phyloP scores from a whole-genome alignment of 2,113 vertebrate species.

The Montifringilla adamsi region DNA sequence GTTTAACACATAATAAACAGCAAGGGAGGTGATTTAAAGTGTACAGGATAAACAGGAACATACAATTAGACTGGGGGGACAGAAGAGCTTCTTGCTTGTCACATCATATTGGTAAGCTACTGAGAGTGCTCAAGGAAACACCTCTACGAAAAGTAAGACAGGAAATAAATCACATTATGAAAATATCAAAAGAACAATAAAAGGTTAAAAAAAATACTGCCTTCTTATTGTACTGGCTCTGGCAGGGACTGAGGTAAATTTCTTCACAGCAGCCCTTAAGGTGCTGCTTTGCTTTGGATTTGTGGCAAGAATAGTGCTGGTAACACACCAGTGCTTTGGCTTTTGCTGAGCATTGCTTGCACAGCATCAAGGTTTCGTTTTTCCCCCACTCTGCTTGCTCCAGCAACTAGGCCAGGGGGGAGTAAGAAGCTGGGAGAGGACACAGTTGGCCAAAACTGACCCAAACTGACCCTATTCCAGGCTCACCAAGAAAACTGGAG shows the following conservation, averaged over 20 bases:
- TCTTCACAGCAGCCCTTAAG: rapidly evolving
- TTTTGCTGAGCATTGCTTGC: background rate
- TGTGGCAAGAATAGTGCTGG: background rate
- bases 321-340: background rate
- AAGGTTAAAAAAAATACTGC: background rate
- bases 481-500: background rate
- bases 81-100: background rate
- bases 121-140: background rate
- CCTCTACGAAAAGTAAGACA: background rate
- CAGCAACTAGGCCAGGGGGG: background rate
- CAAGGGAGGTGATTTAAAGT: background rate
- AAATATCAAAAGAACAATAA: background rate
- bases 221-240: background rate
- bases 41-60: background rate
- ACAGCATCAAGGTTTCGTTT: background rate
- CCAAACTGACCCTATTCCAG: background rate
- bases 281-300: background rate
- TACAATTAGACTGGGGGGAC: background rate
- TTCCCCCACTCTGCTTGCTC: rapidly evolving
- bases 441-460: background rate
- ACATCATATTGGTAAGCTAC: background rate
- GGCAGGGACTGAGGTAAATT: background rate
- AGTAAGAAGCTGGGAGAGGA: background rate
- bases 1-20: background rate
- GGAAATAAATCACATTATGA: background rate